phyloP scores from a whole-genome alignment of 2,888 invertebrate genomes.

The Epinotia demarniana region DNA sequence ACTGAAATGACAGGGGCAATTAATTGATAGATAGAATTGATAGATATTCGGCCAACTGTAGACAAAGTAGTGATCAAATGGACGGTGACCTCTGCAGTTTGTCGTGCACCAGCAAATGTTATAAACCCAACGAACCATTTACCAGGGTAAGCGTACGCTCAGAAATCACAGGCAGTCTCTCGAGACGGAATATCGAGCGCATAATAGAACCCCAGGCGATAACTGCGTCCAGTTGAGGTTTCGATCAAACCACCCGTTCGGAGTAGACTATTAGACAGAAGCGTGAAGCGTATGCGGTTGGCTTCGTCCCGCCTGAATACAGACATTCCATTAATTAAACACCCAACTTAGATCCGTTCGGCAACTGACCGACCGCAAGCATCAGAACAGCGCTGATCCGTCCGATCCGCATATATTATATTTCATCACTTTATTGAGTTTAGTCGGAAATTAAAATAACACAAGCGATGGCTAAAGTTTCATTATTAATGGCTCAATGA shows the following conservation, averaged over 20 bases:
- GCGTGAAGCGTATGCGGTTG: slow-evolving; percentile 36
- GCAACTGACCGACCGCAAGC: slow-evolving; percentile 33
- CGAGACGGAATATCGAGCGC: slow-evolving; percentile 45
- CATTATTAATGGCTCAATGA: neutral
- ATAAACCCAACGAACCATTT: slow-evolving; percentile 37
- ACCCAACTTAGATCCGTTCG: slow-evolving; percentile 53
- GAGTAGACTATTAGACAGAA: slow-evolving; percentile 42
- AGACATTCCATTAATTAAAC: slow-evolving; percentile 65
- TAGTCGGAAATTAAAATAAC: neutral
- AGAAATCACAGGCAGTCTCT: slow-evolving; percentile 47
- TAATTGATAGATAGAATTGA: slow-evolving; percentile 11
- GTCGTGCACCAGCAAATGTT: slow-evolving; percentile 23
- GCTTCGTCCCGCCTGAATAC: slow-evolving; percentile 54
- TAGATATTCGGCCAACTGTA: neutral
- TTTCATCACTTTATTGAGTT: neutral
- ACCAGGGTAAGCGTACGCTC: slow-evolving; percentile 33
- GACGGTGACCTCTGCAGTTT: neutral
- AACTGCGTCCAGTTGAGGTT: slow-evolving; percentile 45
- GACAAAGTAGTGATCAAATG: neutral
- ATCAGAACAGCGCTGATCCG: slow-evolving; percentile 24
- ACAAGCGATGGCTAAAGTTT: slow-evolving; percentile 2
- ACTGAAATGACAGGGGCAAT: slow-evolving; percentile 3
- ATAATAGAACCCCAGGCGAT: slow-evolving; percentile 49
- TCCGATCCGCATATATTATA: no score
- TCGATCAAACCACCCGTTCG: slow-evolving; percentile 46